Conservation (phyloP, 2,888 invertebrate genomes). For the Silvanus unidentatus region DNA sequence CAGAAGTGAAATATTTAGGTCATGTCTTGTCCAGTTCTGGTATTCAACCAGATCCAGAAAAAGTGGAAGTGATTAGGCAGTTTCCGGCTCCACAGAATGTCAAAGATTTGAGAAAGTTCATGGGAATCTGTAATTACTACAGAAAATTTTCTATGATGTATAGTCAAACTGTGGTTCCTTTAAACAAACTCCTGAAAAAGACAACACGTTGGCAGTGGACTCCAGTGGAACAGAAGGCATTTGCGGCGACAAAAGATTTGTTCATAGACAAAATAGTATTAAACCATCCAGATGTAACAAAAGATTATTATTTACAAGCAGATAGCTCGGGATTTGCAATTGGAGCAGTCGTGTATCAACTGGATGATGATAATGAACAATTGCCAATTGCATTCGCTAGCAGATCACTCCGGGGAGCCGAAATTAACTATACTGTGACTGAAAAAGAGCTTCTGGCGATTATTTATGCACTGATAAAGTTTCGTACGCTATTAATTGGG, state of each 20-base stretch:
- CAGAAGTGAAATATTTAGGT: constrained; percentile 9
- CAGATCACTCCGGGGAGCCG: neutral
- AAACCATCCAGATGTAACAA: constrained; percentile 3
- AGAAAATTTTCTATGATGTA: neutral
- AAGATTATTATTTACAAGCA: constrained; percentile 6
- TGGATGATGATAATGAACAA: neutral
- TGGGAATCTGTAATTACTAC: constrained; percentile 8
- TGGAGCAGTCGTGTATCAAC: constrained; percentile 10
- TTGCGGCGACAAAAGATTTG: constrained; percentile 5
- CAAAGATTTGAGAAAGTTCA: constrained; percentile 4
- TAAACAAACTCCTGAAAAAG: constrained; percentile 4
- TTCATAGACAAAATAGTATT: constrained; percentile 4
- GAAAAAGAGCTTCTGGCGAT: constrained; percentile 10
- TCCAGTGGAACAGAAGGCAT: neutral
- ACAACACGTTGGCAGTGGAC: constrained; percentile 6
- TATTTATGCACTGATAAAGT: constrained; percentile 4
- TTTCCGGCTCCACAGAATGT: constrained; percentile 7
- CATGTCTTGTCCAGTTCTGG: constrained; percentile 12
- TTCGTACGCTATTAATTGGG: constrained; percentile 8
- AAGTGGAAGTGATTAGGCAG: constrained; percentile 4
- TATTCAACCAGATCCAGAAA: constrained; percentile 6
- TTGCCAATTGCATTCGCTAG: constrained; percentile 8
- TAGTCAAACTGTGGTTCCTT: neutral
- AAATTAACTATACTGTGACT: constrained; percentile 9
- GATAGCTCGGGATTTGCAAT: constrained; percentile 10